phyloP scores from a whole-genome alignment of 2,888 invertebrate species.

The Drosophila austrosaltans region DNA sequence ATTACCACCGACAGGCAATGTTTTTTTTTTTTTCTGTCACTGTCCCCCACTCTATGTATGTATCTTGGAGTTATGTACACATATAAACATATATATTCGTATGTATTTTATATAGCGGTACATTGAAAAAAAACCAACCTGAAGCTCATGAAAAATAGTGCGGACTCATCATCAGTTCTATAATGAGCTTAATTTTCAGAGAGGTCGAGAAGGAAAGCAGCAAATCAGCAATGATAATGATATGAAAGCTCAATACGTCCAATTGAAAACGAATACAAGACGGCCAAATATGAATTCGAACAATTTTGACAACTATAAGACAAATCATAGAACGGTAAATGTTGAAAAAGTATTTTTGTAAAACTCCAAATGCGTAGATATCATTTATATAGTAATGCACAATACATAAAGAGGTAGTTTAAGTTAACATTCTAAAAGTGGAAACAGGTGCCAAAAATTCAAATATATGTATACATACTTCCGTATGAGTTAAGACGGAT shows the following conservation, averaged over 20 bases:
- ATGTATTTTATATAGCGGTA: background rate
- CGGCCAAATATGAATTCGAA: background rate
- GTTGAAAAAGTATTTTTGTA: no score
- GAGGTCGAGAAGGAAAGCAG: slow-evolving; percentile 9
- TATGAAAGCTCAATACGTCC: slow-evolving; percentile 14
- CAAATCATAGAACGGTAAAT: slow-evolving; percentile 7
- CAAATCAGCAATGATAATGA: slow-evolving; percentile 24
- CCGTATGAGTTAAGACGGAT: no score
- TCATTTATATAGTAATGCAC: no score
- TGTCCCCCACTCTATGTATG: background rate
- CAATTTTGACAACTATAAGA: background rate
- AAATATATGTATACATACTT: no score
- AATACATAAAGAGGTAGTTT: no score
- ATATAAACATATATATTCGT: background rate
- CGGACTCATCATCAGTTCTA: slow-evolving; percentile 8
- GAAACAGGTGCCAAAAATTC: no score
- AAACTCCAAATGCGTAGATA: no score
- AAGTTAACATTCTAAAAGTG: no score
- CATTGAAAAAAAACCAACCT: slow-evolving; percentile 1
- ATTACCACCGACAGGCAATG: background rate
- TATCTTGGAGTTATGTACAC: background rate
- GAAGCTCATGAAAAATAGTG: slow-evolving; percentile 9
- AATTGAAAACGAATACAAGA: background rate
- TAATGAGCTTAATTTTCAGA: slow-evolving; percentile 34
- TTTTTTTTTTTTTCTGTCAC: background rate